phyloP scores from a whole-genome alignment of 2,888 invertebrate genomes.

The Melinaea menophilus region DNA sequence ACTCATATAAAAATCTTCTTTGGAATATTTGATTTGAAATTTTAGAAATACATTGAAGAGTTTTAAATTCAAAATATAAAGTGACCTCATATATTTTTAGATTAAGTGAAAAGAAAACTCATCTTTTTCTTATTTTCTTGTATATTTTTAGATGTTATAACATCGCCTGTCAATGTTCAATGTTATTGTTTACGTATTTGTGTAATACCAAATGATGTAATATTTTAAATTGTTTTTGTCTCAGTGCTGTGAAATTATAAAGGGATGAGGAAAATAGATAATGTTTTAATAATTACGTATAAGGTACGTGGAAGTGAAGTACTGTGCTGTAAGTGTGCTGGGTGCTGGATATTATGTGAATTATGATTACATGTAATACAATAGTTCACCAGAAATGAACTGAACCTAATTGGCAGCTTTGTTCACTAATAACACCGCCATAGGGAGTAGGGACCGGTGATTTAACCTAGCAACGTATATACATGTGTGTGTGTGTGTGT shows the following conservation, averaged over 20 bases:
- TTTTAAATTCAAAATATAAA: too few species aligned
- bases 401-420: slow-evolving; percentile 54
- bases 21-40: too few species aligned
- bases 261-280: not conserved
- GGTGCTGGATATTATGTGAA: slow-evolving; percentile 14
- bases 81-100: too few species aligned
- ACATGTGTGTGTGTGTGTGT: not conserved
- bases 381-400: slow-evolving; percentile 35
- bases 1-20: too few species aligned
- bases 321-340: slow-evolving; percentile 12
- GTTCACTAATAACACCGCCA: slow-evolving; percentile 48
- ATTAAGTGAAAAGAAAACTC: too few species aligned
- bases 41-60: too few species aligned
- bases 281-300: too few species aligned
- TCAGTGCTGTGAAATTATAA: not conserved
- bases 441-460: slow-evolving; percentile 9
- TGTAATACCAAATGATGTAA: too few species aligned
- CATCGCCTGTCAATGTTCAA: too few species aligned
- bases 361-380: slow-evolving; percentile 11
- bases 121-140: slow-evolving; percentile 19
- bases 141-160: not conserved
- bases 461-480: not conserved
- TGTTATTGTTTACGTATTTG: too few species aligned
- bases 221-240: too few species aligned
- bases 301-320: too few species aligned